Conservation (phyloP, 2,113 vertebrate species). For the Bostrychus sinensis region DNA sequence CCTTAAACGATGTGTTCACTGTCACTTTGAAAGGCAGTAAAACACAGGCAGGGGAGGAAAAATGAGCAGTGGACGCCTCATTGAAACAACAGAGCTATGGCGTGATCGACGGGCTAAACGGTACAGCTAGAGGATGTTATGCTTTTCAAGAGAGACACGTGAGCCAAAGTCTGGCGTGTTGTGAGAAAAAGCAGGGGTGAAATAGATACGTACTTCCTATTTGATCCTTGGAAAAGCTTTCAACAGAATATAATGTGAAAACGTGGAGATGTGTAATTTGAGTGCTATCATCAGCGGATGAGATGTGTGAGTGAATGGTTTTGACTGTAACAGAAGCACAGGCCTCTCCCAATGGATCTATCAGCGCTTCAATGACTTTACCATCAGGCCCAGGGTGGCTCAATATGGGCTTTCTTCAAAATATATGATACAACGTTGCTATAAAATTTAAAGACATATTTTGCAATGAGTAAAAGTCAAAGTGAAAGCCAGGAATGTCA, state of each 20-base stretch:
- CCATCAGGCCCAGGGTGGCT: background rate
- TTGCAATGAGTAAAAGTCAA: background rate
- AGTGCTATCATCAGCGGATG: conserved; percentile 6
- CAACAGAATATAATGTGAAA: conserved; percentile 1
- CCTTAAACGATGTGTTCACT: background rate
- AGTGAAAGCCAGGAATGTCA: background rate
- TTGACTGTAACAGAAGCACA: background rate
- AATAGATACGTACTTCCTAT: conserved; percentile 17
- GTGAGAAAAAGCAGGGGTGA: conserved; percentile 39
- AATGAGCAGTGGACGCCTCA: conserved; percentile 4
- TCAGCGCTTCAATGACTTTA: conserved; percentile 18
- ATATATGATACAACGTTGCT: background rate
- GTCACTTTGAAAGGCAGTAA: conserved; percentile 11
- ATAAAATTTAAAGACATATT: background rate
- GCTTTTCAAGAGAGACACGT: conserved; percentile 20
- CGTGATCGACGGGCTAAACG: background rate
- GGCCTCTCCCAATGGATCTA: background rate
- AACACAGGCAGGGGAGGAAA: background rate
- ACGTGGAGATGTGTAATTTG: conserved; percentile 3
- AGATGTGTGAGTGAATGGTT: conserved; percentile 12
- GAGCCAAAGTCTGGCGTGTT: background rate
- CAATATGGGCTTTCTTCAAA: background rate
- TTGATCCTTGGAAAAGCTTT: conserved; percentile 18
- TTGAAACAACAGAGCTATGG: background rate
- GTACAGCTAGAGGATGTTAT: conserved; percentile 17